Percentiles rank a stretch among this genome's conserved stretches.
These are phyloP conservation scores for Acridotheres tristis DNA, from an alignment of 2,797 vertebrate genomes.

Conservation along the genomic window DNA sequence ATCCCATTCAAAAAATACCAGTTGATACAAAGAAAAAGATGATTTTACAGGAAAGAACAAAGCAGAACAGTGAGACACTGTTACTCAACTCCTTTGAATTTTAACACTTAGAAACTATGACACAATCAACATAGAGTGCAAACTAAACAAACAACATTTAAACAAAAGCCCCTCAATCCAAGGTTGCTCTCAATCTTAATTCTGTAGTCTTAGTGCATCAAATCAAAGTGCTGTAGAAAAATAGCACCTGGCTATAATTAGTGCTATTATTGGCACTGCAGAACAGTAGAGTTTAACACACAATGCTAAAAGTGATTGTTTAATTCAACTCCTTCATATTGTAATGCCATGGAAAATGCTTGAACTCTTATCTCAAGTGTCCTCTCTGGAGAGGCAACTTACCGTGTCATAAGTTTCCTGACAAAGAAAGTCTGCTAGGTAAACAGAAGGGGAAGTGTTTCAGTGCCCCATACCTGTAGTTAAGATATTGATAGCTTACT, in stretches of 20 bases:
- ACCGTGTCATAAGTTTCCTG: background rate
- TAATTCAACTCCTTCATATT: background rate
- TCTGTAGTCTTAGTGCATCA: background rate
- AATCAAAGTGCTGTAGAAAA: background rate
- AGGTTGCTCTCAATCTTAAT: background rate
- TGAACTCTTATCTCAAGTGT: background rate
- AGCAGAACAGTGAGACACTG: background rate
- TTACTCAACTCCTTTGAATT: background rate
- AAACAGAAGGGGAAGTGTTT: background rate
- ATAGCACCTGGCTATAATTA: background rate
- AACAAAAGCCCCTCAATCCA: background rate
- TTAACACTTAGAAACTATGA: background rate
- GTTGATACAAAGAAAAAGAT: background rate
- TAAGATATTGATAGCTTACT: background rate
- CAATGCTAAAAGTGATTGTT: background rate
- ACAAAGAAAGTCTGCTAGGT: background rate
- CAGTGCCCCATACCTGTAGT: background rate
- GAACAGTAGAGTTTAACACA: background rate
- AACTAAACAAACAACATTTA: background rate
- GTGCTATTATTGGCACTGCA: background rate
- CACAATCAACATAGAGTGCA: background rate
- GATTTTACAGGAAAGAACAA: background rate
- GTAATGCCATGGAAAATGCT: background rate
- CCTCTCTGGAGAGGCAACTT: background rate
- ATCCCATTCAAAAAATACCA: background rate